A percentile compares a stretch with the other conserved stretches of the same genome.
These are phyloP conservation scores for Drosophila merina DNA, from an alignment of 2,888 invertebrate species.

Conservation along the genomic window DNA sequence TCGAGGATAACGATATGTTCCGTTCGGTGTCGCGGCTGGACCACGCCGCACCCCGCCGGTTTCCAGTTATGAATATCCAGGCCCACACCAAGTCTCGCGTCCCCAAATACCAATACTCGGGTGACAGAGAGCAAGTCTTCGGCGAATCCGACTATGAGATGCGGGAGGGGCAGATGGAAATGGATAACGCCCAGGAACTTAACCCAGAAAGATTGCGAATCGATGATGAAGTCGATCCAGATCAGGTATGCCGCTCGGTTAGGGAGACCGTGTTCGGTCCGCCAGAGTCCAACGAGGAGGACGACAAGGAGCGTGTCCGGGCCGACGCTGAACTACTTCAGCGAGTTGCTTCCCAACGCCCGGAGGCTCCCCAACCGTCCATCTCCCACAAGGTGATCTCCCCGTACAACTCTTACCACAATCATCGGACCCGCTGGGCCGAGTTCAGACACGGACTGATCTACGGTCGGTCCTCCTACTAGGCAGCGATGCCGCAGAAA, in stretches of 20 bases:
- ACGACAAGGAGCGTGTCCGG: conserved; percentile 2
- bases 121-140: not conserved
- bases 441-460: conserved; percentile 61
- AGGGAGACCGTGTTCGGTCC: conserved; percentile 47
- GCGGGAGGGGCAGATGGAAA: not conserved
- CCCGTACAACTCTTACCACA: conserved; percentile 55
- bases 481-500: not conserved
- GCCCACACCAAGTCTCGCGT: not conserved
- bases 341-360: conserved; percentile 21
- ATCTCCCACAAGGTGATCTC: conserved; percentile 53
- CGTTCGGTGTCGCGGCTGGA: not conserved
- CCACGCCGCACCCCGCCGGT: not conserved
- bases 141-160: not conserved
- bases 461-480: conserved; percentile 50
- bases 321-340: conserved; percentile 40
- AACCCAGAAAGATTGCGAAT: not conserved
- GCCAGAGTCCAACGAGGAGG: conserved; percentile 43
- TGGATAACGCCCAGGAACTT: not conserved
- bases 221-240: not conserved
- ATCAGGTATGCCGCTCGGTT: conserved; percentile 5
- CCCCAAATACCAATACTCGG: not conserved
- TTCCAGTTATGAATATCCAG: not conserved
- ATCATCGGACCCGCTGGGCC: conserved; percentile 62
- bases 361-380: not conserved
- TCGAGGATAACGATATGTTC: not conserved